Evolutionary conservation across 1,140 invertebrate species (phyloP).

Genomic region (Dolichoris vasculosae): DNA sequence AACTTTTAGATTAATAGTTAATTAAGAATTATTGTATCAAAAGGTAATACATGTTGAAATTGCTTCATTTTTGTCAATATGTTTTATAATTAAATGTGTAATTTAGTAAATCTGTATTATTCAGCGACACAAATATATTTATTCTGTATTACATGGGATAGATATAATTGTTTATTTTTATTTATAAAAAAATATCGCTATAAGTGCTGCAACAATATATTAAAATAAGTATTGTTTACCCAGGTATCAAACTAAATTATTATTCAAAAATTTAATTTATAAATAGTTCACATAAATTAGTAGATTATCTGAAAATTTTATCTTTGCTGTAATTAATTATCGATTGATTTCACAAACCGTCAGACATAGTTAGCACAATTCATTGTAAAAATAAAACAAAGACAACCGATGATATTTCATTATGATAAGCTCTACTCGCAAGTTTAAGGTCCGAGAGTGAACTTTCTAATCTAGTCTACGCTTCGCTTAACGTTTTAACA

Average conservation of each 20-base stretch:
- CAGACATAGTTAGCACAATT: not conserved
- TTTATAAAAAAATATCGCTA: too few relatives aligned
- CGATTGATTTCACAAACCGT: not conserved
- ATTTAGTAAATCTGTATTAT: too few relatives aligned
- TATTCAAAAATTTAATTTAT: too few relatives aligned
- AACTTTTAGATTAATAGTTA: not conserved
- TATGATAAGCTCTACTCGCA: not conserved
- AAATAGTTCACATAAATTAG: too few relatives aligned
- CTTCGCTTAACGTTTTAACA: not conserved
- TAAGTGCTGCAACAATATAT: too few relatives aligned
- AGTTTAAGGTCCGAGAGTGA: not conserved
- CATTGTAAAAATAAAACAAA: not conserved
- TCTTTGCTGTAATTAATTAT: not conserved
- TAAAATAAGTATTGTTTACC: too few relatives aligned
- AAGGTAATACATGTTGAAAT: not conserved
- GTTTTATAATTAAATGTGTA: too few relatives aligned
- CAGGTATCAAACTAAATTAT: too few relatives aligned
- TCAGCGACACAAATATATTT: too few relatives aligned
- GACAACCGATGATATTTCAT: not conserved
- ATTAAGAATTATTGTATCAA: not conserved
- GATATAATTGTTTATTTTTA: too few relatives aligned
- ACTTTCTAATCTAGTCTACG: not conserved
- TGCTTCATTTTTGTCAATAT: too few relatives aligned
- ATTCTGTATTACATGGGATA: too few relatives aligned
- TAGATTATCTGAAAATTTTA: not conserved